Evolutionary conservation across 2,113 vertebrate species (phyloP).

Genomic region (Anthoscopus minutus): DNA sequence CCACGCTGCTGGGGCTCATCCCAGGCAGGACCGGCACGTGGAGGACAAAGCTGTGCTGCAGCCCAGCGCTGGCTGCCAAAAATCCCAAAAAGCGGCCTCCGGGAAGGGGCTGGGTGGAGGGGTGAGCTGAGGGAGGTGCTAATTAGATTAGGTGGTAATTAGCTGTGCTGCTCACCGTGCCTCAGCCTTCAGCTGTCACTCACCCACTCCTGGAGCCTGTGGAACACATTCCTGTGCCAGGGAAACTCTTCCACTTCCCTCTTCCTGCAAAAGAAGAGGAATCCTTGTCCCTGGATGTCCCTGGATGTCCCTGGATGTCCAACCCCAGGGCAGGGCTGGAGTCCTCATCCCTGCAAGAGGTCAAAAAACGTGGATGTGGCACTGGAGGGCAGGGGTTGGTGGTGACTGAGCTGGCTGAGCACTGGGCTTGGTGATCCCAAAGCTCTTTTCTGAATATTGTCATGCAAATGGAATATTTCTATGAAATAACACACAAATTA

Average conservation of each 20-base stretch:
- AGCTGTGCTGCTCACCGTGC: not conserved
- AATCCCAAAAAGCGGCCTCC: not conserved
- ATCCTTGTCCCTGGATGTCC: not conserved
- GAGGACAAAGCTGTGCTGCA: not conserved
- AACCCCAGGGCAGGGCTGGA: not conserved
- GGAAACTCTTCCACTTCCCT: not conserved
- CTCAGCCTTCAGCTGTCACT: not conserved
- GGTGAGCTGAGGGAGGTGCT: not conserved
- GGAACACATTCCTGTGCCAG: not conserved
- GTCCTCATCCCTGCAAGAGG: too few relatives aligned
- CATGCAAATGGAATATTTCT: not conserved
- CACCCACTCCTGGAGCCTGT: not conserved
- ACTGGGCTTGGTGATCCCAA: not conserved
- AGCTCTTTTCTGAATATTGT: not conserved
- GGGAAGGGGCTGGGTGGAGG: not conserved
- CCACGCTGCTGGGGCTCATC: rapidly evolving
- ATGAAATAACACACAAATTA: rapidly evolving
- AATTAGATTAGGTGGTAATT: not conserved
- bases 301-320: not conserved
- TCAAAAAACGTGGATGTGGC: not conserved
- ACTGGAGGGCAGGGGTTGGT: rapidly evolving
- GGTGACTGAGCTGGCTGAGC: not conserved
- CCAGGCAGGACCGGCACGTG: rapidly evolving
- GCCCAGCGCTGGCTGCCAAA: not conserved
- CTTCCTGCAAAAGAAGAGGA: not conserved